Evolutionary conservation across 2,797 vertebrate species (phyloP).

Genomic region (Linurgus olivaceus): DNA sequence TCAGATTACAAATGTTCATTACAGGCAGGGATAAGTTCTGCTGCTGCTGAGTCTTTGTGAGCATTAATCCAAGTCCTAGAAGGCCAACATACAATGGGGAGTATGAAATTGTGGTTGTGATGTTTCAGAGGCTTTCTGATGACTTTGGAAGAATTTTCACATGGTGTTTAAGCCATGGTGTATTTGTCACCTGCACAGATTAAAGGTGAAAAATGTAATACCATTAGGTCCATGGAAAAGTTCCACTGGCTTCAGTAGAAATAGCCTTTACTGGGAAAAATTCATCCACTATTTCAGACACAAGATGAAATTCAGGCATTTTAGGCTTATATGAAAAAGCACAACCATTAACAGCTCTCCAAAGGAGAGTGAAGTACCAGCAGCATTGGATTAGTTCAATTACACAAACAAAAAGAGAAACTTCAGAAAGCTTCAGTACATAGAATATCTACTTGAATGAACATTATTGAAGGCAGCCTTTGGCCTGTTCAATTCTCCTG

Average conservation of each 20-base stretch:
- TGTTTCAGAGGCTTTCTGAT: not conserved
- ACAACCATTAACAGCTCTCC: not conserved
- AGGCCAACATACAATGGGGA: not conserved
- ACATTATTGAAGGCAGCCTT: not conserved
- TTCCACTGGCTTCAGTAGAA: not conserved
- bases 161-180: not conserved
- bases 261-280: not conserved
- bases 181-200: not conserved
- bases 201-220: not conserved
- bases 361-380: not conserved
- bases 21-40: not conserved
- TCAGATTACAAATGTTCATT: not conserved
- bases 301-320: not conserved
- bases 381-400: not conserved
- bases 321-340: not conserved
- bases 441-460: not conserved
- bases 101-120: not conserved
- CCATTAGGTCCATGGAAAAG: not conserved
- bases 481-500: not conserved
- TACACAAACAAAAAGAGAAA: not conserved
- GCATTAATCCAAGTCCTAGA: not conserved
- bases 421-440: not conserved
- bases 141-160: not conserved
- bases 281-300: not conserved
- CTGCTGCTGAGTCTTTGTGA: not conserved